phyloP scores from a whole-genome alignment of 2,113 vertebrate genomes.

The Pan troglodytes region DNA sequence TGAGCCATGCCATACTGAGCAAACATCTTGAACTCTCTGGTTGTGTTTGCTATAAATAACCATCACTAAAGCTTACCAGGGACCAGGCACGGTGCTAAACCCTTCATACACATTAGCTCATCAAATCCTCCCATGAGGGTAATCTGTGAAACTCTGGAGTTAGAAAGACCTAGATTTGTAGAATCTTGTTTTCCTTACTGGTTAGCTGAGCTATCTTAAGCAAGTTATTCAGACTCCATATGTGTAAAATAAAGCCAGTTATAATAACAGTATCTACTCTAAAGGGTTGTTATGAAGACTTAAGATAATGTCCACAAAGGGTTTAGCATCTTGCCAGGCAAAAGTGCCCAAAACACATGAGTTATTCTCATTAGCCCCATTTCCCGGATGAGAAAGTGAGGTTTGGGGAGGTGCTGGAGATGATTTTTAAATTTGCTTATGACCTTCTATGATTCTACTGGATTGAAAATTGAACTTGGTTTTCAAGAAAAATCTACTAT shows the following conservation, averaged over 20 bases:
- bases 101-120: neutral
- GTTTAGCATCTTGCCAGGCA: neutral
- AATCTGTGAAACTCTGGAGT: neutral
- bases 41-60: neutral
- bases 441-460: neutral
- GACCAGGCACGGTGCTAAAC: neutral
- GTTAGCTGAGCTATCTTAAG: neutral
- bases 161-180: neutral
- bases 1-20: neutral
- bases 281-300: neutral
- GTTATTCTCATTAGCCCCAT: neutral
- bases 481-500: neutral
- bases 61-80: neutral
- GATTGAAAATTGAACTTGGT: neutral
- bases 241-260: neutral
- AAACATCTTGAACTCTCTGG: neutral
- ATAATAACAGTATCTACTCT: neutral
- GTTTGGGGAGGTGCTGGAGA: rapidly evolving
- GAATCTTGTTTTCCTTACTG: neutral
- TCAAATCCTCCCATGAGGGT: neutral
- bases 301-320: neutral
- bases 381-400: constrained; percentile 29
- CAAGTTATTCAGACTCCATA: neutral
- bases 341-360: neutral
- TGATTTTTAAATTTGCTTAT: neutral